Evolutionary conservation across 2,113 vertebrate genomes (phyloP).

Genomic region (Pleuronectes platessa): DNA sequence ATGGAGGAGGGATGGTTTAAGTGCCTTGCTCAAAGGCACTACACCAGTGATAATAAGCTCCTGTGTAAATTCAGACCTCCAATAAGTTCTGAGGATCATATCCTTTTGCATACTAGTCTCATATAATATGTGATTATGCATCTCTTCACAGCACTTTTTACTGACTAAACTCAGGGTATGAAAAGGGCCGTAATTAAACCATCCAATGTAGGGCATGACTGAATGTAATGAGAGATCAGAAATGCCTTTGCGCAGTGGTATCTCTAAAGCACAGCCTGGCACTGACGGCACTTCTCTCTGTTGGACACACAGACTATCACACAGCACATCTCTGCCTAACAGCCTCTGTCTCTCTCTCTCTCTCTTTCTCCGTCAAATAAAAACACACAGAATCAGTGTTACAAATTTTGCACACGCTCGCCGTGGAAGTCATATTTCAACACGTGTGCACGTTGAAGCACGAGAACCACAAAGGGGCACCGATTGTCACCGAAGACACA

Average conservation of each 20-base stretch:
- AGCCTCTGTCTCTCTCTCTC: constrained; percentile 1
- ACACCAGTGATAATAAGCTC: background rate
- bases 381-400: constrained; percentile 18
- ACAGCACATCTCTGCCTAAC: constrained; percentile 43
- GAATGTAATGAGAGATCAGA: constrained; percentile 57
- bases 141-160: constrained; percentile 27
- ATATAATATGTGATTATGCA: constrained; percentile 28
- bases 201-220: constrained; percentile 53
- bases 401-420: constrained; percentile 2
- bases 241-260: constrained; percentile 31
- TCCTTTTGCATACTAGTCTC: constrained; percentile 14
- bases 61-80: background rate
- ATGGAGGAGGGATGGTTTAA: background rate
- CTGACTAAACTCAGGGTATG: constrained; percentile 30
- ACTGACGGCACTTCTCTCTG: constrained; percentile 49
- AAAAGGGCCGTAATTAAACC: constrained; percentile 55
- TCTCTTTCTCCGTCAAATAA: constrained; percentile 1
- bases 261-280: constrained; percentile 53
- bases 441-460: constrained; percentile 12
- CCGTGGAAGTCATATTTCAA: constrained; percentile 26
- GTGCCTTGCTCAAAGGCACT: background rate
- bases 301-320: constrained; percentile 39
- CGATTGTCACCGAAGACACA: constrained; percentile 24
- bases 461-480: constrained; percentile 3
- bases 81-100: constrained; percentile 10